Conservation (phyloP, 2,113 vertebrate genomes). For the Cynoglossus semilaevis region DNA sequence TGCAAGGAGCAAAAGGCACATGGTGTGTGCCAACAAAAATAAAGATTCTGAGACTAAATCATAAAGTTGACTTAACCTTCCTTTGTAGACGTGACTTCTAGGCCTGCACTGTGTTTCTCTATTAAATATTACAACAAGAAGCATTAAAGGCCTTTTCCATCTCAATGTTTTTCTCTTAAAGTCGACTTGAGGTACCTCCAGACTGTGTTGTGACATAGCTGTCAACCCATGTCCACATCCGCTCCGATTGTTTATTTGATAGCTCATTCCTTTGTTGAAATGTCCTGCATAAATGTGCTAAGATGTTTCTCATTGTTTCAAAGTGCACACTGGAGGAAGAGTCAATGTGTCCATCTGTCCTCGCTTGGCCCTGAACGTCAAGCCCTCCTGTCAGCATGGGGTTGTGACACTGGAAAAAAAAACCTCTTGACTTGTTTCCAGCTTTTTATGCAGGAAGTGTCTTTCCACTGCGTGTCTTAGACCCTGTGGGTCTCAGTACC, state of each 20-base stretch:
- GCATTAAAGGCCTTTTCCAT: conserved; percentile 22
- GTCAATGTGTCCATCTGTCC: conserved; percentile 35
- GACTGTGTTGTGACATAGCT: conserved; percentile 30
- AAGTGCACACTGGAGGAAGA: conserved; percentile 13
- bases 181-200: conserved; percentile 15
- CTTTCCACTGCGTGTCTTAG: background rate
- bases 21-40: background rate
- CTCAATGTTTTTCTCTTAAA: conserved; percentile 19
- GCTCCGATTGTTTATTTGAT: conserved; percentile 36
- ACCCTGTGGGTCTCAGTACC: background rate
- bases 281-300: conserved; percentile 32
- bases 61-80: conserved; percentile 5
- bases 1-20: background rate
- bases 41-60: conserved; percentile 8
- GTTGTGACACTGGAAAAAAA: conserved; percentile 1
- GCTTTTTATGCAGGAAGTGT: background rate
- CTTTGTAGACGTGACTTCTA: conserved; percentile 10
- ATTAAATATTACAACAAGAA: background rate
- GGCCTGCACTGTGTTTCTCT: conserved; percentile 18
- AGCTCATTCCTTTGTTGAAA: conserved; percentile 35
- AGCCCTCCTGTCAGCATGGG: conserved; percentile 45
- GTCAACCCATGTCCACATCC: conserved; percentile 25
- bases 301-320: conserved; percentile 41
- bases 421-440: conserved; percentile 37
- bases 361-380: conserved; percentile 43